Evolutionary conservation across 1,140 invertebrate species (phyloP).

Genomic region (Eulimnadia texana): DNA sequence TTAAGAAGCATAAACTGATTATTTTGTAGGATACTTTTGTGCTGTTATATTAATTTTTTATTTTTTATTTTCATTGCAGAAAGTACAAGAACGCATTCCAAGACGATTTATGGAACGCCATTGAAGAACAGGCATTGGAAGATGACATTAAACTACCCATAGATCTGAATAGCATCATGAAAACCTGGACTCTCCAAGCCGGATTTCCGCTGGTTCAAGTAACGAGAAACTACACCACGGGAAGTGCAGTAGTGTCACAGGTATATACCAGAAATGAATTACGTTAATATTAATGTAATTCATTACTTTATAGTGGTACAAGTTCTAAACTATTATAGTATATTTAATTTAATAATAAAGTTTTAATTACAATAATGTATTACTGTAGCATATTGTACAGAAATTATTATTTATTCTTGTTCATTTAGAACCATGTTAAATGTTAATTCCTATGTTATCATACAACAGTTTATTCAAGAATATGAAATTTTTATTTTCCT

Average conservation of each 20-base stretch:
- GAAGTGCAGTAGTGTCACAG: conserved; percentile 46
- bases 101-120: conserved; percentile 66
- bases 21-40: background rate
- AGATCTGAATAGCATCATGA: conserved; percentile 31
- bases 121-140: conserved; percentile 54
- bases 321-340: background rate
- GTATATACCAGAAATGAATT: conserved; percentile 27
- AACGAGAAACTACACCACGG: conserved; percentile 45
- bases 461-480: too few relatives aligned
- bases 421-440: background rate
- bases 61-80: conserved; percentile 29
- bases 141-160: conserved; percentile 23
- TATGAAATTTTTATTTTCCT: too few relatives aligned
- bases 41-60: background rate
- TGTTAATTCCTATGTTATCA: too few relatives aligned
- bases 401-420: background rate
- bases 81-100: conserved; percentile 65
- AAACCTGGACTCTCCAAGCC: conserved; percentile 36
- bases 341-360: background rate
- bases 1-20: conserved; percentile 6
- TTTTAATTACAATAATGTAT: background rate
- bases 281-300: too few relatives aligned
- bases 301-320: too few relatives aligned
- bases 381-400: background rate
- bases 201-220: conserved; percentile 36